Base-by-base conservation (phyloP, 2,113 vertebrate species). In the Loxodonta africana region DNA sequence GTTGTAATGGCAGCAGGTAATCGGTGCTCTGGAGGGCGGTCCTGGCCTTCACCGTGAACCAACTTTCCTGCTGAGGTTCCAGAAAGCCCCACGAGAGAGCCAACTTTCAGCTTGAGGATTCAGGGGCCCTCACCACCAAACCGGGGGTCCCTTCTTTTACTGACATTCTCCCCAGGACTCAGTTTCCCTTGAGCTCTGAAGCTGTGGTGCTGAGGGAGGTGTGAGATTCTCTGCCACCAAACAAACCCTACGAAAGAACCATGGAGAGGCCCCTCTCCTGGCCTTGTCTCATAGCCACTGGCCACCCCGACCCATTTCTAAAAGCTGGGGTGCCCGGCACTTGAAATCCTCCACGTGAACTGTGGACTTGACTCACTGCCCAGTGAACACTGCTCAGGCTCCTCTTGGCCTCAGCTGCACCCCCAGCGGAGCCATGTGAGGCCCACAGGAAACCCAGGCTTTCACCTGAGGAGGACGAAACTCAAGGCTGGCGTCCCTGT, bases 121-220 rank as follows among this genome's bases (percentile, higher is more conserved):
- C 53, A 77, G 84, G 14, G 80, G 33, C 69, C 2, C 30, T 51
- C 28, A 37, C 21, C 85, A 9, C 25, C 37, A 26, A 37, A 76
- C 74, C 17, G 18, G 62, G n/a, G 67, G 5, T 57, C n/a, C 25
- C 51, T 69, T 11, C 57, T 85, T 82, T 73, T 62, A 87, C 74
- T 44, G 83, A 30, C 90, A 74, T 92, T 91, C 67, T 88, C 84
- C 51, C 28, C 23, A 25, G 10, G 65, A 30, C 1, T 37, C 57
- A 60, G 77, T 83, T 88, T 87, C 76, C 90, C 92, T 73, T 87
- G 81, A 94, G 23, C 9, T 73, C 76, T 51, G 73, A 96, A 41
- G 0, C 33, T 0, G 44, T 57, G 90, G n/a, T 20, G 63, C 57
- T 69, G 41, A 30, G 89, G 17, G 48, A 96, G 87, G 83, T 37